Base-by-base conservation (phyloP, 1,140 invertebrate species). In the Aphis craccivora region DNA sequence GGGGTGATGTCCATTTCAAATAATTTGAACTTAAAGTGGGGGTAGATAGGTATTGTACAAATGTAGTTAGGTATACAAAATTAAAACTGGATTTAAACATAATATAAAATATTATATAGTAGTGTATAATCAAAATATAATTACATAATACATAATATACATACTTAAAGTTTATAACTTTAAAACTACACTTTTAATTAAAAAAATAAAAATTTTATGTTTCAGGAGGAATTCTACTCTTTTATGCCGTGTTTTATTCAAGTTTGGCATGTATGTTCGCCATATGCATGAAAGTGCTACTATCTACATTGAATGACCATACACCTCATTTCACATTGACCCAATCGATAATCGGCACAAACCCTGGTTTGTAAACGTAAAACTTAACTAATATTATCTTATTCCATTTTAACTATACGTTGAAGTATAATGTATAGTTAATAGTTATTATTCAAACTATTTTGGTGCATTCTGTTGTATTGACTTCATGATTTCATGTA, bases 201-300 rank as follows among this genome's bases (percentile, higher is more conserved):
- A 60, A 60, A 60, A 4, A 60, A 30, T 37, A 81, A 81, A 37
- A 40, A 86, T 43, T 84, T 84, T 94, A 94, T 95, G 94, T 96
- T 96, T 51, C 96, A 98, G 98, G 96, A 94, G 96, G 97, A 95
- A 96, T 98, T 40, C 94, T 97, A 30, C 81, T 97, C 1, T 99
- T 99, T 96, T 99, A 99, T 95, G 37, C 96, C n/a, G 96, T 98
- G 94, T 99, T 98, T 95, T 99, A 98, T 95, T 96, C 96, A 51
- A 96, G 96, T 67, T 95, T 99, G 94, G 97, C 97, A 43, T 95
- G 97, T 8, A 95, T 99, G 93, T 99, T 98, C 95, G 96, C 97
- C 4, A 96, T 98, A 51, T 98, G 98, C 95, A 97, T 98, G 96
- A 97, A 97, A 93, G 97, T 97, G 6, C 96, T 99, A 60, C 96